Evolutionary conservation across 2,888 invertebrate species (phyloP), one percentile per base, ranked within the genome.

Genomic region (Homarus gammarus): DNA sequence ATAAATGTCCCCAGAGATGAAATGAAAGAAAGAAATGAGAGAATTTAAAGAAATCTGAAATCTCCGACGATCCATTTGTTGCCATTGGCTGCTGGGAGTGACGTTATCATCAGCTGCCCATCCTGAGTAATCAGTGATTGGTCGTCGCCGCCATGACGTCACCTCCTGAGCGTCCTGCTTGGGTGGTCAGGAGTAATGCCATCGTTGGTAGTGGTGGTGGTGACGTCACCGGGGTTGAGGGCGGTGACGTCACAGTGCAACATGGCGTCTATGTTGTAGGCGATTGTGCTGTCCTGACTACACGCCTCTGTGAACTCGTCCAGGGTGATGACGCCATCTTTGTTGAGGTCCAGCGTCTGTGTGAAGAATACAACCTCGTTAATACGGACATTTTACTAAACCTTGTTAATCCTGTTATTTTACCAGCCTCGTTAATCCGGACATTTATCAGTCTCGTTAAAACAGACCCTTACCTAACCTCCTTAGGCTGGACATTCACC

Each of bases 261-360:
- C 87, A 88, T 88, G 36, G 87, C 87, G 61, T 88, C 75, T 75
- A 88, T 82, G 83, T 88, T 88, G 83, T 88, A 77, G 70, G 70
- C 83, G 49, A 88, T 83, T 33, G 87, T 88, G 77, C 82, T 75
- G 83, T 88, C 87, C 51, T 64, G 87, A 18, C 75, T 75, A 36
- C 87, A 88, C 12, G 77, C 82, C 36, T 88, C 87, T 12, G 83
- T 88, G 68, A 98, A 98, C 94, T 98, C 98, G 93, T 98, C 97
- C 92, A 98, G 94, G 72, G 98, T 98, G 92, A 98, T 96, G 83
- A 98, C 97, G 18, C 98, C 98, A 94, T 98, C 98, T 92, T 96
- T 96, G 94, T 98, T 98, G 92, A 96, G 95, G 94, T 98, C 98
- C 97, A 98, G 97, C 96, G 97, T 98, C 98, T 98, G 95, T 1